Evolutionary conservation across 1,140 invertebrate species (phyloP), one percentile per base, ranked within the genome.

Genomic region (Coelopa frigida): DNA sequence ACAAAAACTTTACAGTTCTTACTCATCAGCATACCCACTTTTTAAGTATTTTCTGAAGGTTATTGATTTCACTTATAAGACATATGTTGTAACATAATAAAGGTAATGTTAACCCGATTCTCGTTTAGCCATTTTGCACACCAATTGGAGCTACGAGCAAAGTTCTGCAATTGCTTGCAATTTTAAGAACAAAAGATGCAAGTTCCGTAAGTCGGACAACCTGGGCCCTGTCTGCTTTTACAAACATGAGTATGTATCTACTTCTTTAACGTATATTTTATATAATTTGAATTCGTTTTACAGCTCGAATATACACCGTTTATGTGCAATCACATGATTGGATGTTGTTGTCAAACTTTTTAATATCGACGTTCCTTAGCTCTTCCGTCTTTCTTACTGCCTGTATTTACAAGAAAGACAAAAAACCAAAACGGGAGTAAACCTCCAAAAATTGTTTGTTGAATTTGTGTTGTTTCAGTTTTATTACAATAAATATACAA

Each of bases 101-200:
- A n/a, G n/a, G n/a, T n/a, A n/a, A n/a, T n/a, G n/a, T n/a, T n/a
- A n/a, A n/a, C n/a, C n/a, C n/a, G n/a, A n/a, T n/a, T 42, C 14
- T 67, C 51, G 67, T 72, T 62, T 51, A 84, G 81, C 79, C 81
- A 3, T 71, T 84, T 21, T 82, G 79, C 55, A 84, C 81, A 0
- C 82, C 82, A 4, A 78, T 84, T 51, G 81, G 81, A 32, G 78
- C 80, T 22, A 82, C 79, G 3, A 81, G 81, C 44, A 85, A 84
- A 73, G 65, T 81, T 15, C 67, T 82, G 31, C 82, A 84, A 57
- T 68, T 85, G 6, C 49, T 78, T 26, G 73, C 79, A 53, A 84
- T 85, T 58, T 33, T 83, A 27, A 71, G 69, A 51, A 73, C 73
- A n/a, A 78, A 76, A 68, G 79, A 82, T 59, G 74, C 81, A 24